These are phyloP conservation scores for Hippolais icterina DNA, from an alignment of 2,113 vertebrate species.

Conservation along the genomic window DNA sequence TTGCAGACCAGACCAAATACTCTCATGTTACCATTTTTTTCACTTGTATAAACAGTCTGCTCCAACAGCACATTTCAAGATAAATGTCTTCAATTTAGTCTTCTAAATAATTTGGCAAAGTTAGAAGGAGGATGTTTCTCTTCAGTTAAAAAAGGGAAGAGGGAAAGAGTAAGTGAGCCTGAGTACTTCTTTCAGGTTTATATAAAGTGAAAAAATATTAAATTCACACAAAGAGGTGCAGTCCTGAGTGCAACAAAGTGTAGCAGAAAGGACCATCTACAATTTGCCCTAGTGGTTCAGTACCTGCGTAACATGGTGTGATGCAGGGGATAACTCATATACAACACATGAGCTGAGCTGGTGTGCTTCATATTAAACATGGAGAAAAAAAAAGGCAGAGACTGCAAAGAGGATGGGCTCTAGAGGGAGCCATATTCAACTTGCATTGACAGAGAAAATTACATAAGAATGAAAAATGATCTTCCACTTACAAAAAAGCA, in stretches of 20 bases:
- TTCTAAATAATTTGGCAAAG: constrained; percentile 16
- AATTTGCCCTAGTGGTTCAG: not conserved
- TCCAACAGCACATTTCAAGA: constrained; percentile 66
- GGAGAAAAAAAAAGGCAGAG: not conserved
- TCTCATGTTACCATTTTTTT: constrained; percentile 63
- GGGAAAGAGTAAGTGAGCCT: not conserved
- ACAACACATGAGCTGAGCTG: not conserved
- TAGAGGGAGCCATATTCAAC: not conserved
- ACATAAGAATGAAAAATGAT: not conserved
- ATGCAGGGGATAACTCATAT: not conserved
- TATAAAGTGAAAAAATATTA: not conserved
- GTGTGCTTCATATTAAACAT: not conserved
- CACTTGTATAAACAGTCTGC: constrained; percentile 71
- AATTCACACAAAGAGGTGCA: not conserved
- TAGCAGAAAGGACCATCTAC: not conserved
- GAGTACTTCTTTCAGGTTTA: not conserved
- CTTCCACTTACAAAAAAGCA: not conserved
- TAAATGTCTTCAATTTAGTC: constrained; percentile 73
- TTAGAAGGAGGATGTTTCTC: not conserved
- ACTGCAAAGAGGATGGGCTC: not conserved
- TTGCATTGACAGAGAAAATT: not conserved
- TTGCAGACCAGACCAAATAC: constrained; percentile 63
- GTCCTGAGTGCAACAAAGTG: not conserved
- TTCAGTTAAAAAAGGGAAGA: not conserved
- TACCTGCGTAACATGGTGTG: not conserved